Base-by-base conservation (phyloP, 2,888 invertebrate genomes). In the Fragum sueziense region DNA sequence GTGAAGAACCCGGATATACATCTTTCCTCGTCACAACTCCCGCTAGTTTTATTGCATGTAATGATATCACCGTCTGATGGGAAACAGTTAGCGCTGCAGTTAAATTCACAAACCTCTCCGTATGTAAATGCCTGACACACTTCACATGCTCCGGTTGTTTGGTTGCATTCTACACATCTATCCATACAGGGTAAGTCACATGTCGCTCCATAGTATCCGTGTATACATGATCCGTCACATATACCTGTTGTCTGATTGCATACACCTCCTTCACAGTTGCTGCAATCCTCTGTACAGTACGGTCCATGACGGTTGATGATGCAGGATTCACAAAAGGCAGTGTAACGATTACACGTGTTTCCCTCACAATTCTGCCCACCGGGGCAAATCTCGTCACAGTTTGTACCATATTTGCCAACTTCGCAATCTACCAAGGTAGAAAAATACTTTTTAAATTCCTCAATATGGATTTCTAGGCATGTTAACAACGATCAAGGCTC, bases 351-450 rank as follows among this genome's bases (percentile, higher is more conserved):
- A 34, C 83, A 83, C 9, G 54, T n/a, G 6, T n/a, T 17, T 34
- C 9, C n/a, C 11, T 54, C 17, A 52, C 83, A 83, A 6, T 54
- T 25, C 0, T n/a, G 25, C 0, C 69, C 74, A 3, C 82, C 82
- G 4, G 67, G 52, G 25, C 83, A 83, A 11, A 31, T 31, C 11
- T 27, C n/a, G 14, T 77, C 70, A 52, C 83, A 83, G 27, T 69
- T 77, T 22, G 62, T 57, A 11, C 83, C 83, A 29, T 70, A 70
- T 20, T 22, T 59, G 2, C 83, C 80, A 14, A 41, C 33, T 6
- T 29, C 52, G 61, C 83, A 83, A 7, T 33, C 83, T 83, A 71
- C 29, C n/a, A n/a, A n/a, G n/a, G n/a, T n/a, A n/a, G n/a, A n/a
- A n/a, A n/a, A n/a, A n/a, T n/a, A n/a, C n/a, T n/a, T n/a, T n/a